phyloP scores from a whole-genome alignment of 2,888 invertebrate species.

The Notocelia uddmanniana region DNA sequence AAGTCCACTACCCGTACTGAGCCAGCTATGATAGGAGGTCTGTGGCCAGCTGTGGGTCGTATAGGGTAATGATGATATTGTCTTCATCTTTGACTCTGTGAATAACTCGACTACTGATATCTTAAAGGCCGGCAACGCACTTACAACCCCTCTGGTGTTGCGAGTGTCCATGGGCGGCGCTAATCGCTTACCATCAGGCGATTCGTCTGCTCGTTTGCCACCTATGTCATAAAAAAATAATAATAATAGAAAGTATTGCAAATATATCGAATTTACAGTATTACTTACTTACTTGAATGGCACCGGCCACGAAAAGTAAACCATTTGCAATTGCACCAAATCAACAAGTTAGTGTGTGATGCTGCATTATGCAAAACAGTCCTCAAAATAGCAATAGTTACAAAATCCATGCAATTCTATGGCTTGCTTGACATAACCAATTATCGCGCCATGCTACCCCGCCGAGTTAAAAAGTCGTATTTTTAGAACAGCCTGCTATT shows the following conservation, averaged over 20 bases:
- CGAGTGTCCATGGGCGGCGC: too few relatives aligned
- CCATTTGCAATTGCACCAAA: background rate
- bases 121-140: too few relatives aligned
- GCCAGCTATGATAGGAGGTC: too few relatives aligned
- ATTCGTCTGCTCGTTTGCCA: too few relatives aligned
- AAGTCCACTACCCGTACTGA: too few relatives aligned
- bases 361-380: slow-evolving; percentile 6
- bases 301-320: background rate
- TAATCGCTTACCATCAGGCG: too few relatives aligned
- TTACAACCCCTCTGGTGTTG: too few relatives aligned
- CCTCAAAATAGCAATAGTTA: slow-evolving; percentile 17
- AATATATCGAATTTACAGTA: background rate
- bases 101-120: too few relatives aligned
- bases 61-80: too few relatives aligned
- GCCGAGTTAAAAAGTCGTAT: slow-evolving; percentile 6
- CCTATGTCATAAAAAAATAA: too few relatives aligned
- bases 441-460: slow-evolving; percentile 11
- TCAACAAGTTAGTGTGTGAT: background rate
- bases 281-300: background rate
- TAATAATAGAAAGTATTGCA: background rate
- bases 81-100: background rate
- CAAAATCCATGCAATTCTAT: slow-evolving; percentile 15
- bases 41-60: too few relatives aligned
- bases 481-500: background rate
- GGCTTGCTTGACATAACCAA: slow-evolving; percentile 38